Evolutionary conservation across 2,797 vertebrate species (phyloP).

Genomic region (Dromococcyx pavoninus): DNA sequence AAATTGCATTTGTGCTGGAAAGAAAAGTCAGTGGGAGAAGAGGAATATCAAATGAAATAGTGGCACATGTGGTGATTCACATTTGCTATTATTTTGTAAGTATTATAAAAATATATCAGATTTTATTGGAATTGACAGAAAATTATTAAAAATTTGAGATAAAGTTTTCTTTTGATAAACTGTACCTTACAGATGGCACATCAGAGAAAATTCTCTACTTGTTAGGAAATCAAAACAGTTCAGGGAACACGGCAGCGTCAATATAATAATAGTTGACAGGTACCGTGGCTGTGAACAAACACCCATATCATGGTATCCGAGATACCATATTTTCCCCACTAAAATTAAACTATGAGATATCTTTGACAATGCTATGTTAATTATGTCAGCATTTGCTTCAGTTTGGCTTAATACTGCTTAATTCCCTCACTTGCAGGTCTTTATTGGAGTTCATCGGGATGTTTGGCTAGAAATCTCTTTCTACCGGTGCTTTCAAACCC

Average conservation of each 20-base stretch:
- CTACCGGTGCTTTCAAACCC: not conserved
- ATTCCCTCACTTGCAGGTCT: not conserved
- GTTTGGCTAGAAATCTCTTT: not conserved
- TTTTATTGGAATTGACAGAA: slow-evolving; percentile 68
- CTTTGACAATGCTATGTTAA: slow-evolving; percentile 49
- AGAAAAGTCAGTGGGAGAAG: slow-evolving; percentile 64
- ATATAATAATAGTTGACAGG: slow-evolving; percentile 60
- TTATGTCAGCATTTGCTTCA: not conserved
- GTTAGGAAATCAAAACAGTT: slow-evolving; percentile 65
- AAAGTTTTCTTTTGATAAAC: slow-evolving; percentile 47
- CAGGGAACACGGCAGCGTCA: slow-evolving; percentile 61
- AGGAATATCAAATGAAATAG: slow-evolving; percentile 58
- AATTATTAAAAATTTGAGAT: slow-evolving; percentile 64
- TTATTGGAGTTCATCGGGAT: not conserved
- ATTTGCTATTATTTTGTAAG: slow-evolving; percentile 68
- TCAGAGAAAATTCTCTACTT: slow-evolving; percentile 58
- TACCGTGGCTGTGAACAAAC: slow-evolving; percentile 61
- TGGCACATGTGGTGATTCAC: slow-evolving; percentile 63
- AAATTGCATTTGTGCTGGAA: slow-evolving; percentile 49
- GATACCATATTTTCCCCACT: slow-evolving; percentile 64
- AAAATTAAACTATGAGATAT: slow-evolving; percentile 62
- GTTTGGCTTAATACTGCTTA: slow-evolving; percentile 1
- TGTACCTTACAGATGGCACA: slow-evolving; percentile 61
- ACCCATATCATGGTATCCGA: slow-evolving; percentile 60
- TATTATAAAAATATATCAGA: slow-evolving; percentile 51